Percentiles rank a stretch among this genome's conserved stretches.
These are phyloP conservation scores for Vimba vimba DNA, from an alignment of 2,113 vertebrate genomes.

Conservation along the genomic window DNA sequence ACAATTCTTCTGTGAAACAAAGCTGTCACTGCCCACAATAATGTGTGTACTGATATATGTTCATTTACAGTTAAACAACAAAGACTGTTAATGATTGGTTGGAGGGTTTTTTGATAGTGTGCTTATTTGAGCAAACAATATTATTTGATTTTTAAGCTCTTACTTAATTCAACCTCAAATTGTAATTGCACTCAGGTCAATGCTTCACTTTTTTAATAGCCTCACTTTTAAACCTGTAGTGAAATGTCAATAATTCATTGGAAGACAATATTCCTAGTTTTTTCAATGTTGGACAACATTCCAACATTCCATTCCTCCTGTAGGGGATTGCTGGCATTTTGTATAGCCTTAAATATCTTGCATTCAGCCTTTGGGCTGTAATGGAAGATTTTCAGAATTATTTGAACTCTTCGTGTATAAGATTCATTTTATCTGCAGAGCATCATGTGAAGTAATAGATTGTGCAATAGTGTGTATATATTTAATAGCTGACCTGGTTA, in stretches of 20 bases:
- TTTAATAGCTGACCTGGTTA: constrained; percentile 12
- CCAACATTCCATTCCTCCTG: background rate
- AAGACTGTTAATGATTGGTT: constrained; percentile 7
- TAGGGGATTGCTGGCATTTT: constrained; percentile 44
- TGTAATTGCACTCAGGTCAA: constrained; percentile 52
- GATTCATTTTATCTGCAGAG: constrained; percentile 7
- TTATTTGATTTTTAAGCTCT: background rate
- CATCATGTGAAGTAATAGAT: constrained; percentile 38
- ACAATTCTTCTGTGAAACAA: constrained; percentile 23
- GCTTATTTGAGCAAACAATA: background rate
- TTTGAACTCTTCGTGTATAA: constrained; percentile 15
- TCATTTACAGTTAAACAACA: constrained; percentile 24
- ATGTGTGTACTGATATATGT: constrained; percentile 8
- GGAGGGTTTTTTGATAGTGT: background rate
- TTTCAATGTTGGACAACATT: background rate
- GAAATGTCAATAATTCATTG: background rate
- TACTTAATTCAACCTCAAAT: constrained; percentile 48
- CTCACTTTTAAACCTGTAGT: constrained; percentile 41
- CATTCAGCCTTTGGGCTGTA: constrained; percentile 28
- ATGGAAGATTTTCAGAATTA: constrained; percentile 8
- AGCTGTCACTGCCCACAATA: constrained; percentile 50
- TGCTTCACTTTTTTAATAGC: constrained; percentile 22
- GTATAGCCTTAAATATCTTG: constrained; percentile 57
- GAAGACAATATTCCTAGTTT: constrained; percentile 39
- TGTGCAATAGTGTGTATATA: constrained; percentile 40